Base-by-base conservation (phyloP, 2,113 vertebrate species). In the Tursiops truncatus region DNA sequence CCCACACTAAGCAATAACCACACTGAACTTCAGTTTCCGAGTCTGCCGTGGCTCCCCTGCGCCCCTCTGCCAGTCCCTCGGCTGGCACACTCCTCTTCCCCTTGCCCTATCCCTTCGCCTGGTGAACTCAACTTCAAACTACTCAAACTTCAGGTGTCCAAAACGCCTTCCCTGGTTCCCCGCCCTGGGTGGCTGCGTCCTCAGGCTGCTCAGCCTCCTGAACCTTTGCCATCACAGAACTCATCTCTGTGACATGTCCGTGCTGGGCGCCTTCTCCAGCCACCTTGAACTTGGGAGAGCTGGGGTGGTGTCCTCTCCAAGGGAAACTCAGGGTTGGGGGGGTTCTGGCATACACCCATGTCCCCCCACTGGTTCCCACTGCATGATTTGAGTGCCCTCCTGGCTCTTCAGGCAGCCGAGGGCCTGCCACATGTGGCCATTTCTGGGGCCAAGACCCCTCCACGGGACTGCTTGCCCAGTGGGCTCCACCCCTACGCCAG, bases 211-310 rank as follows among this genome's bases (percentile, higher is more conserved):
- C 25, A 28, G 47, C 9, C 17, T 60, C 80, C 33, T 3, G 62
- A 23, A 36, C 14, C 3, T 68, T 56, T 41, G 21, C 38, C 33
- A 0, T n/a, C 87, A 14, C 44, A 92, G 87, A 53, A 17, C 18
- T 7, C 7, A 1, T 3, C 9, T 1, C 8, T 0, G 68, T 12
- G 84, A n/a, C 6, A 0, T 0, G 11, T 33, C 80, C 20, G 1
- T 0, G 3, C 21, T 0, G 28, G 53, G 13, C 0, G 2, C 23
- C 44, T 28, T 58, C 87, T 91, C 73, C 31, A 3, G 47, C 31
- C n/a, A 9, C 28, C 63, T 47, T 33, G 71, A 1, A n/a, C 7
- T 6, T 18, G 3, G 33, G 41, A 14, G 23, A 25, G 25, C 11
- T 1, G 0, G 5, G 26, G 3, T 8, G 28, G 6, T 5, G 11